Percentiles rank a stretch among this genome's conserved stretches.
phyloP scores from a whole-genome alignment of 2,113 vertebrate species.

The Psilopsiagon aymara region DNA sequence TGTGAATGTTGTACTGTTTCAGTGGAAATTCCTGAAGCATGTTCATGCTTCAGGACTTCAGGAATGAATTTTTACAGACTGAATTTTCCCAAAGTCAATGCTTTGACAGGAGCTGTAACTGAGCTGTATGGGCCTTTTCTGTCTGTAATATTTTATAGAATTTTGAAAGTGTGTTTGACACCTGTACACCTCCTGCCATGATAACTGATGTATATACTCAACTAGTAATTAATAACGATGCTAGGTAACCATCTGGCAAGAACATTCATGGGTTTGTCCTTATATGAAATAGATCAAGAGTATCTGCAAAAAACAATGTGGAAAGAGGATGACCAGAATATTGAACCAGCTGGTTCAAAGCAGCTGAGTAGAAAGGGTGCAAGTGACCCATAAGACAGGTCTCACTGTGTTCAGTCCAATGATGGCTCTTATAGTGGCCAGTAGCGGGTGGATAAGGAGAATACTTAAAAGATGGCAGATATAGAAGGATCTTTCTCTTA shows the following conservation, averaged over 20 bases:
- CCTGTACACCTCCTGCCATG: not conserved
- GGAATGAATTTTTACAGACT: not conserved
- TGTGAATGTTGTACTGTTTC: not conserved
- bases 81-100: not conserved
- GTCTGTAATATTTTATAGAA: not conserved
- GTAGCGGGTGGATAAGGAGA: not conserved
- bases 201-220: not conserved
- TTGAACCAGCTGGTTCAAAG: not conserved
- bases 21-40: not conserved
- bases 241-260: not conserved
- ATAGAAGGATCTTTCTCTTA: rapidly evolving
- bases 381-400: not conserved
- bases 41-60: not conserved
- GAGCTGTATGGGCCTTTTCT: not conserved
- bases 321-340: not conserved
- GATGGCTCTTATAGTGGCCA: not conserved
- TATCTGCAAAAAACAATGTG: not conserved
- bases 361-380: not conserved
- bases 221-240: not conserved
- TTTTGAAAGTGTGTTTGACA: not conserved
- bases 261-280: not conserved
- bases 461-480: not conserved
- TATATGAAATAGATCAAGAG: not conserved
- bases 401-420: not conserved
- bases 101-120: not conserved